phyloP scores from a whole-genome alignment of 2,113 vertebrate species.

The Uria lomvia region DNA sequence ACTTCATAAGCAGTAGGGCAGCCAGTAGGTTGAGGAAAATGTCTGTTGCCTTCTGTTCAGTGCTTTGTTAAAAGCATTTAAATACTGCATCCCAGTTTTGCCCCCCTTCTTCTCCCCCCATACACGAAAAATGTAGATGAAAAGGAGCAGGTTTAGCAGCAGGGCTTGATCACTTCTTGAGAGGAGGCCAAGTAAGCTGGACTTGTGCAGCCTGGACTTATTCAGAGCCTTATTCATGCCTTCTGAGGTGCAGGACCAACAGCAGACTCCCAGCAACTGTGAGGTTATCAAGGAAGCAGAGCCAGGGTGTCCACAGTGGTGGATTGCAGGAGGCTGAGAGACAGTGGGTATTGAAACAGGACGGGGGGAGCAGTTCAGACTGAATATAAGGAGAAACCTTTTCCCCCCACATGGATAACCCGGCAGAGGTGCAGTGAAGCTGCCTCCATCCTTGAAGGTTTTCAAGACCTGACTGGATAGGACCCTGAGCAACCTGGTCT shows the following conservation, averaged over 20 bases:
- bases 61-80: background rate
- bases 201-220: background rate
- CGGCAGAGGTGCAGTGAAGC: background rate
- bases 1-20: background rate
- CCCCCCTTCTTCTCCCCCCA: rapidly evolving
- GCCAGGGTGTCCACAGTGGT: background rate
- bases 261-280: background rate
- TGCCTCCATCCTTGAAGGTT: background rate
- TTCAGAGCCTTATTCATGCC: background rate
- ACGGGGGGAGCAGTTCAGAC: background rate
- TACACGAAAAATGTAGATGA: background rate
- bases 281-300: background rate
- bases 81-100: background rate
- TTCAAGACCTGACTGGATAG: background rate
- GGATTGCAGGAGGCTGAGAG: background rate
- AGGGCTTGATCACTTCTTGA: background rate
- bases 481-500: background rate
- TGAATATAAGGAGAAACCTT: background rate
- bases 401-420: background rate
- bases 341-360: background rate
- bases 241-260: background rate
- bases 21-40: background rate
- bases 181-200: background rate
- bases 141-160: background rate
- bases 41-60: background rate